phyloP scores from a whole-genome alignment of 1,140 invertebrate species.

The Lucilia sericata region DNA sequence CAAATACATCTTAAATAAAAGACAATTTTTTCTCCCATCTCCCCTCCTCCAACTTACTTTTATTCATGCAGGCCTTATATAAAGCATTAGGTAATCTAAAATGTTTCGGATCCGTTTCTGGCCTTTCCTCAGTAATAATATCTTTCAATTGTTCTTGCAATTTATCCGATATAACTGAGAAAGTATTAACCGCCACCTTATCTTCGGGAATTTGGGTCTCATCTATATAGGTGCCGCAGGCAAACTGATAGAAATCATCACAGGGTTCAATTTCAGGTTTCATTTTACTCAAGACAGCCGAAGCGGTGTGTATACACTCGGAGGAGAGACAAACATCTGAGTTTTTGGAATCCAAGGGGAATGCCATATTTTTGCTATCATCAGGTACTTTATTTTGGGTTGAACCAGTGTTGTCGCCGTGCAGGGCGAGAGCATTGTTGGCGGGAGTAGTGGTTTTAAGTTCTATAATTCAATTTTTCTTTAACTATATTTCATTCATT shows the following conservation, averaged over 20 bases:
- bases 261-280: slow-evolving; percentile 84
- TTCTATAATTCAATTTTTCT: slow-evolving; percentile 30
- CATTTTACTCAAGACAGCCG: slow-evolving; percentile 79
- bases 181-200: slow-evolving; percentile 82
- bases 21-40: not conserved
- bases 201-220: slow-evolving; percentile 84
- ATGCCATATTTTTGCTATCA: slow-evolving; percentile 48
- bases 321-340: slow-evolving; percentile 72
- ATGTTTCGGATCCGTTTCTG: slow-evolving; percentile 76
- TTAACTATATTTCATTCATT: not conserved
- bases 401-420: slow-evolving; percentile 47
- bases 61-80: slow-evolving; percentile 88
- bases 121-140: slow-evolving; percentile 78
- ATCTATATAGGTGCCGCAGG: slow-evolving; percentile 82
- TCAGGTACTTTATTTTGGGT: slow-evolving; percentile 54
- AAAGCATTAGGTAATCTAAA: slow-evolving; percentile 82
- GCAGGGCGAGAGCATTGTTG: slow-evolving; percentile 53
- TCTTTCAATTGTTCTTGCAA: slow-evolving; percentile 82
- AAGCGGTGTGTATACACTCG: slow-evolving; percentile 80
- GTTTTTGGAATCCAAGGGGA: slow-evolving; percentile 46
- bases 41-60: slow-evolving; percentile 72
- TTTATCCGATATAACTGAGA: slow-evolving; percentile 83
- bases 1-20: not conserved
- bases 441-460: slow-evolving; percentile 22
- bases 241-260: slow-evolving; percentile 88